phyloP scores from a whole-genome alignment of 2,113 vertebrate genomes.

The Chitala chitala region DNA sequence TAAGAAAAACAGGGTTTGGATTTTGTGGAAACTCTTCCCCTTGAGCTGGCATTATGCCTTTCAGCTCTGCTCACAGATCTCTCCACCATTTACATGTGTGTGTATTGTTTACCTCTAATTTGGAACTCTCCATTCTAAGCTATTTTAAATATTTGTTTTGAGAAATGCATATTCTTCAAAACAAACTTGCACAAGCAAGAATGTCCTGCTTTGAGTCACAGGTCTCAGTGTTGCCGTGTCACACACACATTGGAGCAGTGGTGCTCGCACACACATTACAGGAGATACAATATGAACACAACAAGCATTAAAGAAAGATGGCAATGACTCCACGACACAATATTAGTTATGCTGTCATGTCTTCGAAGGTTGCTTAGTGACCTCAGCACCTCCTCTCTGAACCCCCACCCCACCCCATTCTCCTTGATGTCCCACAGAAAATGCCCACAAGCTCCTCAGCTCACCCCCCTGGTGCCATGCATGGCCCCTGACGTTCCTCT shows the following conservation, averaged over 20 bases:
- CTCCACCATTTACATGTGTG: too few species aligned
- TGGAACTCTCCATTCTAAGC: background rate
- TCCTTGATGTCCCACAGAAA: too few species aligned
- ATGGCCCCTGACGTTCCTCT: background rate
- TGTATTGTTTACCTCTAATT: background rate
- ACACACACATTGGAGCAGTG: background rate
- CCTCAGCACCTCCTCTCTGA: too few species aligned
- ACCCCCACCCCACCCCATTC: background rate
- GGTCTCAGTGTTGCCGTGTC: background rate
- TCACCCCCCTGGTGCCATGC: background rate
- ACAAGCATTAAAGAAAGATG: background rate
- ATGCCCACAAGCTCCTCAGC: too few species aligned
- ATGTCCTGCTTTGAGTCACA: constrained; percentile 2
- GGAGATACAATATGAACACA: background rate
- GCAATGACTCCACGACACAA: too few species aligned
- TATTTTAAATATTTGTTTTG: constrained; percentile 18
- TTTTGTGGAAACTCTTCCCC: too few species aligned
- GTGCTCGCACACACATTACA: background rate
- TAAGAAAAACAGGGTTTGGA: too few species aligned
- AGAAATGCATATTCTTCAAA: constrained; percentile 8
- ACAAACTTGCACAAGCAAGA: background rate
- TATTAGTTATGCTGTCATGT: too few species aligned
- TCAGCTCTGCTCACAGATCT: too few species aligned
- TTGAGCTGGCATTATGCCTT: too few species aligned
- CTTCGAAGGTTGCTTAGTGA: too few species aligned